Conservation (phyloP, 2,113 vertebrate species). For the Girardinichthys multiradiatus region DNA sequence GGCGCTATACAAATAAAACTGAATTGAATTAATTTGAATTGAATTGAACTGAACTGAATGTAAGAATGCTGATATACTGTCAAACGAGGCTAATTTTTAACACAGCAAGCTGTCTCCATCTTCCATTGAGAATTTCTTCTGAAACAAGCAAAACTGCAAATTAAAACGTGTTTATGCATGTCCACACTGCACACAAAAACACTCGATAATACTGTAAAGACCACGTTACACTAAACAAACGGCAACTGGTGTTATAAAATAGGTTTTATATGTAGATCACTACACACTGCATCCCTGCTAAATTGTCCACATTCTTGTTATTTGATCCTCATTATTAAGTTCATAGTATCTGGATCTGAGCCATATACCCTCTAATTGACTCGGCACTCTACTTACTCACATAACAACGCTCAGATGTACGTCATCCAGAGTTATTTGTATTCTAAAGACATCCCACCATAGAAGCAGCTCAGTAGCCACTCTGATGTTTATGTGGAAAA, state of each 20-base stretch:
- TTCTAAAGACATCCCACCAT: constrained; percentile 1
- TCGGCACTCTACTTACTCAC: background rate
- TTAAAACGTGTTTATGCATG: background rate
- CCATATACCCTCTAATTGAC: background rate
- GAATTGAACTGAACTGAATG: too few relatives aligned
- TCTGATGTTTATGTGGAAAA: constrained; percentile 54
- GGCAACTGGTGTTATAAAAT: background rate
- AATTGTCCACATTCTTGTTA: background rate
- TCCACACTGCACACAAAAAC: background rate
- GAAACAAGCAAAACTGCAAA: background rate
- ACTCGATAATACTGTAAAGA: background rate
- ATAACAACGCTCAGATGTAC: constrained; percentile 10
- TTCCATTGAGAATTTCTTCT: background rate
- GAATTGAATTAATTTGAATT: too few relatives aligned
- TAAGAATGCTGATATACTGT: background rate
- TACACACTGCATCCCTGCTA: background rate
- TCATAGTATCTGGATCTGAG: background rate
- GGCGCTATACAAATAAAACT: too few relatives aligned
- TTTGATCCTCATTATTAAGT: background rate
- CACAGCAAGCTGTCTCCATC: background rate
- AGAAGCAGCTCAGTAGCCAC: constrained; percentile 8
- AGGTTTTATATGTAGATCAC: background rate
- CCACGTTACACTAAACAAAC: background rate
- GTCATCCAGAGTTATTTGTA: constrained; percentile 32
- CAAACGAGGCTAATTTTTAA: background rate